Evolutionary conservation across 2,888 invertebrate genomes (phyloP), one percentile per base, ranked within the genome.

Genomic region (Hirtodrosophila trivittata): DNA sequence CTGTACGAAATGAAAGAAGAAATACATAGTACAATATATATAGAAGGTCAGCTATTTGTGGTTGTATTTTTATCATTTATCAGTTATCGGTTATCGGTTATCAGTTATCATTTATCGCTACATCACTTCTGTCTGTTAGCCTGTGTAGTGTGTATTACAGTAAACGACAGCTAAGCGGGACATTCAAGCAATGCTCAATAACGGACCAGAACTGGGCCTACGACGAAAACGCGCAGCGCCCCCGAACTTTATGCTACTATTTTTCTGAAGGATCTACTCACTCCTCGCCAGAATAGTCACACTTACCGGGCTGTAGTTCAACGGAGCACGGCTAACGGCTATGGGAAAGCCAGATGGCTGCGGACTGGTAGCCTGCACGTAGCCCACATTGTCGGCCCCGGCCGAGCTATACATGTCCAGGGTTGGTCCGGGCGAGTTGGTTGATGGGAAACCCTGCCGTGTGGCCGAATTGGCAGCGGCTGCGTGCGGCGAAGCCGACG

Each of bases 351-450:
- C 97, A 89, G 97, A 96, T 87, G 98, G 98, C 92, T 98, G 98
- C 88, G 98, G 98, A 92, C 97, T 97, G 87, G 98, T 97, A 87
- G 98, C 97, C 93, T 98, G 98, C 90, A 98, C 97, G 92, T 98
- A 98, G 90, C 97, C 97, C 82, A 96, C 95, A 90, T 95, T 96
- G 90, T 97, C 97, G 75, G 94, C 95, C 75, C 93, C 93, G 87
- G 95, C 96, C 88, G 96, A 95, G 92, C 95, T 96, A 93, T 97
- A 97, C 93, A 98, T 96, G 91, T 98, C 98, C 89, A 98, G 96
- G 89, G 95, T 94, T 87, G 97, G 94, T 84, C 97, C 94, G 60
- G 98, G 98, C 88, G 97, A 97, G 92, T 97, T 97, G 83, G 97
- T 96, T 49, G 96, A 94, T 56, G 97, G 97, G 92, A 97, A 97